Base-by-base conservation (phyloP, 1,140 invertebrate species). In the Marisa cornuarietis region DNA sequence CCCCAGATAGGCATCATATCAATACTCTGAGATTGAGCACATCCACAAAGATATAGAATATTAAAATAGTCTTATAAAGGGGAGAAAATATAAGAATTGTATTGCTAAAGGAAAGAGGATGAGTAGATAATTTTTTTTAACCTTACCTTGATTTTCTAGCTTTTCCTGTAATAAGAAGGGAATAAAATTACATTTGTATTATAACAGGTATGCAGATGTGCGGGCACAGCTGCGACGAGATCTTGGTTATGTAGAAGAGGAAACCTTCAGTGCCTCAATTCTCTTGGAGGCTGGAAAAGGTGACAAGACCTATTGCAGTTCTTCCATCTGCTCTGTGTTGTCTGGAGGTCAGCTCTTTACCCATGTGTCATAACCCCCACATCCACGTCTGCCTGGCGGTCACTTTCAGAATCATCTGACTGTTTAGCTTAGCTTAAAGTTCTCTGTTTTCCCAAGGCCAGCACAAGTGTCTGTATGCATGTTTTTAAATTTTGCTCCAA, bases 181-280 rank as follows among this genome's bases (percentile, higher is more conserved):
- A 24, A 22, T 26, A 22, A 22, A 8, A n/a, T 68, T n/a, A 13
- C 5, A 72, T 49, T 68, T 24, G 20, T 79, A 24, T 76, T 61
- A 13, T 74, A 76, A 6, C 79, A 88, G 87, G 51, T 88, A 86
- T 84, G 77, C 85, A 22, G 84, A 87, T 84, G 87, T 88, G 1
- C 79, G 86, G 58, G 71, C 79, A 24, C 85, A 88, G 68, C 69
- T 85, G 22, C 78, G 83, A 22, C 82, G 86, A 75, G 87, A 88
- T 4, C 77, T 85, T 51, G 85, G 85, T 22, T 83, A 82, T 75
- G 71, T 71, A 24, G 82, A 87, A 66, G 84, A 81, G 49, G 82
- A 83, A n/a, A 24, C n/a, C 52, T 79, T 58, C 13, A 8, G 31
- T 65, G 69, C 74, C 11, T 75, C 81, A 31, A 52, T 14, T 62